A percentile compares a stretch with the other conserved stretches of the same genome.
Evolutionary conservation across 2,888 invertebrate species (phyloP).

Genomic region (Cancer borealis): DNA sequence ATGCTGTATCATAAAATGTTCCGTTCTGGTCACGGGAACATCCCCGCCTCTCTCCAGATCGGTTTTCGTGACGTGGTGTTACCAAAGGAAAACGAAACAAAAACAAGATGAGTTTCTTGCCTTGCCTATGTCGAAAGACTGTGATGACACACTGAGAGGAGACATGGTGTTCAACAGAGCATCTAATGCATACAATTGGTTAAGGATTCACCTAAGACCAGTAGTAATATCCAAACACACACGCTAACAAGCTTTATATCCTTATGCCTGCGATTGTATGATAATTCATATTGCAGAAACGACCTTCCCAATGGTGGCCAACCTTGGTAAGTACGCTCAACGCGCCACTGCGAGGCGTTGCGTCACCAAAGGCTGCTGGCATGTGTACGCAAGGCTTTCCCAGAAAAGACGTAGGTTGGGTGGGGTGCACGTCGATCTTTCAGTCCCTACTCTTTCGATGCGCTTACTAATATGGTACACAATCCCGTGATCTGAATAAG

Average conservation of each 20-base stretch:
- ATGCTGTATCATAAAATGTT: neutral
- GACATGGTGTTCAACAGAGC: neutral
- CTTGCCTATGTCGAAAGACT: neutral
- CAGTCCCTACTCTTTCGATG: neutral
- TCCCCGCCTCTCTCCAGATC: neutral
- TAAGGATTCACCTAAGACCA: neutral
- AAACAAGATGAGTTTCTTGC: neutral
- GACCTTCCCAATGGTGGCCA: neutral
- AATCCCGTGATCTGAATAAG: neutral
- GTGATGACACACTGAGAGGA: neutral
- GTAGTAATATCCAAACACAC: neutral
- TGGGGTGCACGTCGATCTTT: neutral
- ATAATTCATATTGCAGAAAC: neutral
- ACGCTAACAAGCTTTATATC: neutral
- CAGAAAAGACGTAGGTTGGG: neutral
- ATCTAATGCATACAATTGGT: neutral
- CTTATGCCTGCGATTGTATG: neutral
- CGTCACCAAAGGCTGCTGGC: neutral
- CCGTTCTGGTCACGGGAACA: neutral
- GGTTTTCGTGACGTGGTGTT: neutral
- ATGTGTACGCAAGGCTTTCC: conserved; percentile 5
- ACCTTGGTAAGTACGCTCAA: neutral
- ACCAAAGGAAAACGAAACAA: neutral
- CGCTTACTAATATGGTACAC: neutral
- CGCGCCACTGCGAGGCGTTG: neutral